A percentile compares a stretch with the other conserved stretches of the same genome.
Evolutionary conservation across 2,113 vertebrate species (phyloP).

Genomic region (Tachysurus fulvidraco): DNA sequence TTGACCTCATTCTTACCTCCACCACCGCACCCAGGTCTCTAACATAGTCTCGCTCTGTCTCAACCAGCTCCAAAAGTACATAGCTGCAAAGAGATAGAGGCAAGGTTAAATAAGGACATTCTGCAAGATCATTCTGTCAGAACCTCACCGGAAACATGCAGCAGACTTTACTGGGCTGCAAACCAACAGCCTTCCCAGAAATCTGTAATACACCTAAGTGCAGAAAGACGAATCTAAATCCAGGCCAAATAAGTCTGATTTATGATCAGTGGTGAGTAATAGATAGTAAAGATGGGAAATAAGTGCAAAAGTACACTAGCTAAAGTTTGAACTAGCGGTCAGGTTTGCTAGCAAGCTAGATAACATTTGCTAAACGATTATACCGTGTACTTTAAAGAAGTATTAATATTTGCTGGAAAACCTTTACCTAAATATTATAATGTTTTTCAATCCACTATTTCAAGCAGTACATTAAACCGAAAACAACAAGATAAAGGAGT

Average conservation of each 20-base stretch:
- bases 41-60: conserved; percentile 93
- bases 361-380: neutral
- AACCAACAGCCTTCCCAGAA: too few species aligned
- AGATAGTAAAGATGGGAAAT: too few species aligned
- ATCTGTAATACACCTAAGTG: neutral
- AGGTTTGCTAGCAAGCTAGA: neutral
- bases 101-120: neutral
- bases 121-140: neutral
- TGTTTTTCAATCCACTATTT: neutral
- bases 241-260: neutral
- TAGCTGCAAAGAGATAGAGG: conserved; percentile 73
- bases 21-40: conserved; percentile 90
- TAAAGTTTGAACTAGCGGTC: neutral
- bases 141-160: neutral
- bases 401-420: neutral
- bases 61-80: conserved; percentile 90
- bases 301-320: too few species aligned
- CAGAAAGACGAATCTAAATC: neutral
- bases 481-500: too few species aligned
- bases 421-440: neutral
- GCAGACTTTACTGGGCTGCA: neutral
- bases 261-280: neutral
- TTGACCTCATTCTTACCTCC: conserved; percentile 76
- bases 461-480: neutral
- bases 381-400: neutral